Base-by-base conservation (phyloP, 2,888 invertebrate genomes). In the Pyrocoelia pectoralis region DNA sequence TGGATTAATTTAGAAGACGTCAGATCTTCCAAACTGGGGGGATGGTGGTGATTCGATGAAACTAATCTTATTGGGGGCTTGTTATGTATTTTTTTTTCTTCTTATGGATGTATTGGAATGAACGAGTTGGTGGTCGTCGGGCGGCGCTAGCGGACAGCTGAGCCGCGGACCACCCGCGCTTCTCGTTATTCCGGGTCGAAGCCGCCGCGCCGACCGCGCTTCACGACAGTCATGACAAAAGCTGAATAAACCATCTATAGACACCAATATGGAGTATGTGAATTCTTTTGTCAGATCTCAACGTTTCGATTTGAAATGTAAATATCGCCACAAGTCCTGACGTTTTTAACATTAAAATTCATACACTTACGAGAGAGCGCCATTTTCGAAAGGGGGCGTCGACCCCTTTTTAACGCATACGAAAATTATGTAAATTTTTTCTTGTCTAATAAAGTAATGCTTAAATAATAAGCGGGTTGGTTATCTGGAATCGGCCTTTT, bases 151-250 rank as follows among this genome's bases (percentile, higher is more conserved):
- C 56, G 70, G 79, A 78, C 78, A 78, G 78, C 68, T 79, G 79
- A 79, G 76, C 75, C 70, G 73, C 71, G 74, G 79, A 80, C 80
- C 80, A 80, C 80, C 80, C 78, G 75, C 78, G 74, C 71, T 77
- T 76, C 79, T 79, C 78, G 79, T 80, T 80, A 79, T 77, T 63
- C 65, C 66, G 61, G 62, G 67, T 56, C 65, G 64, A 66, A 70
- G 68, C 61, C 61, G 68, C 69, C 66, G 68, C 68, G 63, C 62
- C 64, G 69, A 57, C 68, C 68, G 68, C 68, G 68, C 66, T 67
- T 66, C 68, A 68, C 68, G 68, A 68, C 68, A 67, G 67, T 65
- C 68, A 60, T 67, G 65, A 67, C 68, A 62, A 67, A 67, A 67
- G 66, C 67, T 41, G 65, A 66, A 70, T 70, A 70, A 70, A 66